phyloP scores from a whole-genome alignment of 2,113 vertebrate species.

The Podarcis cretensis region DNA sequence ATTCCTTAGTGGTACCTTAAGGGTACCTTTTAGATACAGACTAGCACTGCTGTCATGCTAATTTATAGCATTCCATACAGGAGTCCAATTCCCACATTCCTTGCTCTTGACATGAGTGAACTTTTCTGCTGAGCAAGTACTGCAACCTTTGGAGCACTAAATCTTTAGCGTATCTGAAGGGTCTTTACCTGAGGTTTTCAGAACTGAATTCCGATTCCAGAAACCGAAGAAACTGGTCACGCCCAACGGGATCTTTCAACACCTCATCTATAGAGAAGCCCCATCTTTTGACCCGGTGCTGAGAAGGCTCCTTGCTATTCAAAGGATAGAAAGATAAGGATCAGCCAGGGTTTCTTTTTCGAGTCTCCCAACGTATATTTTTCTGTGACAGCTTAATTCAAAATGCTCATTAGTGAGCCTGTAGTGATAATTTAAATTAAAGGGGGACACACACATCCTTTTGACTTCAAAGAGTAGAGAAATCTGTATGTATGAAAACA shows the following conservation, averaged over 20 bases:
- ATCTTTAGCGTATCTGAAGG: background rate
- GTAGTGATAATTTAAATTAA: background rate
- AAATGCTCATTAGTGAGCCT: constrained; percentile 27
- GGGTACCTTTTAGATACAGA: background rate
- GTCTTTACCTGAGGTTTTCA: constrained; percentile 91
- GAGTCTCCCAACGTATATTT: constrained; percentile 33
- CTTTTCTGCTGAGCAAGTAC: background rate
- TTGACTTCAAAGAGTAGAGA: background rate
- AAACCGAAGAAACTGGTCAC: constrained; percentile 94
- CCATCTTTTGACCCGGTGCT: constrained; percentile 94
- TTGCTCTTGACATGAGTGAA: background rate
- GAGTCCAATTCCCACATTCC: background rate
- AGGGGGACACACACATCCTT: background rate
- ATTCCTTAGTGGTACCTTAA: constrained; percentile 14
- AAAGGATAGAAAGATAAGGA: constrained; percentile 55
- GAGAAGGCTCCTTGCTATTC: constrained; percentile 91
- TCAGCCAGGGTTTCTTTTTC: constrained; percentile 40
- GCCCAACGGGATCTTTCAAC: constrained; percentile 90
- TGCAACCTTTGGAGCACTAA: background rate
- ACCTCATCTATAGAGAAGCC: constrained; percentile 93
- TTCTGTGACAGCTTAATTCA: constrained; percentile 46
- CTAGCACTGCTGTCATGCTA: accelerated
- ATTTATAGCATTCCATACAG: background rate
- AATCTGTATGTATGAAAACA: background rate
- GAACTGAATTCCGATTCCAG: constrained; percentile 98